Evolutionary conservation across 2,888 invertebrate species (phyloP).

Genomic region (Melinaea menophilus): DNA sequence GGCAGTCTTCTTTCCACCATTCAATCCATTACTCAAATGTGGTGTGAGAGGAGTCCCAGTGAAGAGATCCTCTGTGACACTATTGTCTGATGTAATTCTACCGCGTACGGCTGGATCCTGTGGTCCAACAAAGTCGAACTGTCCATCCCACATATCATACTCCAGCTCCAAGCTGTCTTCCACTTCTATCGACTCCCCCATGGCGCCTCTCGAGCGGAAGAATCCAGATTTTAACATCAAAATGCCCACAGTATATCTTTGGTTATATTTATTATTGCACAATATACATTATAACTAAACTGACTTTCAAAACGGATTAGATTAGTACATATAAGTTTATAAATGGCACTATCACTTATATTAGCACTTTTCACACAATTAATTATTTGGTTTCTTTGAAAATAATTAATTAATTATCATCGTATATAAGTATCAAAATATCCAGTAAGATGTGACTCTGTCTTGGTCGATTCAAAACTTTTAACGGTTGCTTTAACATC

Average conservation of each 20-base stretch:
- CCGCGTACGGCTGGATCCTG: conserved; percentile 62
- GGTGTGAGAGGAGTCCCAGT: conserved; percentile 69
- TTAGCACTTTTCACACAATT: not conserved
- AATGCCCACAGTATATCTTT: conserved; percentile 52
- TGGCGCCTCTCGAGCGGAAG: conserved; percentile 65
- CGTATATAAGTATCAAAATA: conserved; percentile 70
- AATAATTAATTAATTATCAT: conserved; percentile 55
- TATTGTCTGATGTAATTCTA: conserved; percentile 62
- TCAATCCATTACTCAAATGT: conserved; percentile 67
- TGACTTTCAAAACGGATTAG: conserved; percentile 63
- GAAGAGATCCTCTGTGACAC: conserved; percentile 70
- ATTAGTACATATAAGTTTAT: conserved; percentile 56
- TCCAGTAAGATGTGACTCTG: conserved; percentile 62
- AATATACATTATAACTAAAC: conserved; percentile 46
- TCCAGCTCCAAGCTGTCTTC: conserved; percentile 84
- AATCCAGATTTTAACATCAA: conserved; percentile 73
- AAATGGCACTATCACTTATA: conserved; percentile 56
- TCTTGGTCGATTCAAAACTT: conserved; percentile 64
- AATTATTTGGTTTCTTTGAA: conserved; percentile 9
- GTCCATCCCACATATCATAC: conserved; percentile 93
- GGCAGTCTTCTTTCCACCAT: conserved; percentile 76
- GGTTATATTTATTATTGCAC: conserved; percentile 66
- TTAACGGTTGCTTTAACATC: conserved; percentile 68
- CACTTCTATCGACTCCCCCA: conserved; percentile 68
- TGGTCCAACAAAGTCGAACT: conserved; percentile 89